Evolutionary conservation across 1,140 invertebrate species (phyloP).

Genomic region (Caerostris extrusa): DNA sequence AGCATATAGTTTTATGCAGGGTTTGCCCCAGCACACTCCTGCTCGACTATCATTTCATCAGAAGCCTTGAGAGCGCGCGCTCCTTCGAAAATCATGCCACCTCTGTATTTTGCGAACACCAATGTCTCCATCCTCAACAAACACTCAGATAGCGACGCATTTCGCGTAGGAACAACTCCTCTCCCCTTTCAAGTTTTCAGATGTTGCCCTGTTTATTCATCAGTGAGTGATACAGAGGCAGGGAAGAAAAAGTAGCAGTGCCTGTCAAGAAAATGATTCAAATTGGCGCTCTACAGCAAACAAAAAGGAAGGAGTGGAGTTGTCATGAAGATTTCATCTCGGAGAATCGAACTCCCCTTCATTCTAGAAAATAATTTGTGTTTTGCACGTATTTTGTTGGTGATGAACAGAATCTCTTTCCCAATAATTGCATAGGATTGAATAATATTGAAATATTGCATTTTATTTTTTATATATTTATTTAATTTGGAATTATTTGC

Average conservation of each 20-base stretch:
- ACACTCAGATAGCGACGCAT: background rate
- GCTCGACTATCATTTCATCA: background rate
- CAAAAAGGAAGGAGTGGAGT: slow-evolving; percentile 10
- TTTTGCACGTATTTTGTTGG: too few relatives aligned
- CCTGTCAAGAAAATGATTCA: slow-evolving; percentile 53
- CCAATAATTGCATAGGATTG: too few relatives aligned
- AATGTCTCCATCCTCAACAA: background rate
- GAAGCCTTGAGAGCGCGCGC: too few relatives aligned
- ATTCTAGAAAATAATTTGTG: too few relatives aligned
- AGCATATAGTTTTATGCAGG: too few relatives aligned
- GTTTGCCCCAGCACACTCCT: background rate
- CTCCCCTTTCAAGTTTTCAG: background rate
- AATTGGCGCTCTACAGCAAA: slow-evolving; percentile 40
- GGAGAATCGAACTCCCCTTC: background rate
- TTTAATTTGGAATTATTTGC: too few relatives aligned
- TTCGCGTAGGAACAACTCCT: background rate
- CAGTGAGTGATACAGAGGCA: background rate
- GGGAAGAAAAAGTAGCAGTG: slow-evolving; percentile 1
- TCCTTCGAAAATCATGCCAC: background rate
- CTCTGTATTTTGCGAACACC: background rate
- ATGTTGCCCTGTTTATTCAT: background rate
- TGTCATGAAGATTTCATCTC: slow-evolving; percentile 16
- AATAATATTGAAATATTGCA: too few relatives aligned
- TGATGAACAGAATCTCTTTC: too few relatives aligned
- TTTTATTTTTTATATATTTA: too few relatives aligned